These are phyloP conservation scores for Agapornis roseicollis DNA, from an alignment of 2,113 vertebrate genomes.

Conservation along the genomic window DNA sequence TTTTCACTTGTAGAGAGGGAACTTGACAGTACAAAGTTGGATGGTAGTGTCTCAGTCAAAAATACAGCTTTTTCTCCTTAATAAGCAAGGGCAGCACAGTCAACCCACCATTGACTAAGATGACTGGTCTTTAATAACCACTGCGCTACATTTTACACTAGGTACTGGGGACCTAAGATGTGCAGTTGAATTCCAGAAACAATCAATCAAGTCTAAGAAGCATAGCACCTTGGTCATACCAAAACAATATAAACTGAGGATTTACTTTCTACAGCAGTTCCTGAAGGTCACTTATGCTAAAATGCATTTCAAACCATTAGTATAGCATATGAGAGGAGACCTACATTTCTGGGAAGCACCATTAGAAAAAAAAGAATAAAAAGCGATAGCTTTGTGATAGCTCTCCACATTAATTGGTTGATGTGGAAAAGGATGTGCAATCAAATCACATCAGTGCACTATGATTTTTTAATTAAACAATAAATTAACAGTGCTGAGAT, in stretches of 20 bases:
- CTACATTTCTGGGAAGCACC: conserved; percentile 50
- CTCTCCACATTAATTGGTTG: conserved; percentile 37
- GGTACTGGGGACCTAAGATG: neutral
- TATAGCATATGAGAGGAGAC: neutral
- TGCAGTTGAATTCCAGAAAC: neutral
- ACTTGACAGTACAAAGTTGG: neutral
- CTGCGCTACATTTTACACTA: neutral
- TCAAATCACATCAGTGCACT: conserved; percentile 54
- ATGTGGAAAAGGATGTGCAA: conserved; percentile 55
- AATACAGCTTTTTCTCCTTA: neutral
- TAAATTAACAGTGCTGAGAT: conserved; percentile 66
- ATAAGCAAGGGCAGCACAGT: neutral
- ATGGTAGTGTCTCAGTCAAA: neutral
- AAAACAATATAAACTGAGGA: neutral
- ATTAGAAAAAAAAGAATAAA: conserved; percentile 44
- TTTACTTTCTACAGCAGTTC: neutral
- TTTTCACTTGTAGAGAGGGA: neutral
- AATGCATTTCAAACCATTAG: neutral
- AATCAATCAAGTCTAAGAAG: neutral
- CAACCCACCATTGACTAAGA: neutral
- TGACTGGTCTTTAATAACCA: neutral
- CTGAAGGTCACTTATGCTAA: neutral
- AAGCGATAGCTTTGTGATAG: conserved; percentile 11
- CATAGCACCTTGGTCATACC: neutral
- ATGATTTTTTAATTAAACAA: conserved; percentile 73